These are phyloP conservation scores for Schizopygopsis malacanthus DNA, from an alignment of 2,797 vertebrate species.

Conservation along the genomic window DNA sequence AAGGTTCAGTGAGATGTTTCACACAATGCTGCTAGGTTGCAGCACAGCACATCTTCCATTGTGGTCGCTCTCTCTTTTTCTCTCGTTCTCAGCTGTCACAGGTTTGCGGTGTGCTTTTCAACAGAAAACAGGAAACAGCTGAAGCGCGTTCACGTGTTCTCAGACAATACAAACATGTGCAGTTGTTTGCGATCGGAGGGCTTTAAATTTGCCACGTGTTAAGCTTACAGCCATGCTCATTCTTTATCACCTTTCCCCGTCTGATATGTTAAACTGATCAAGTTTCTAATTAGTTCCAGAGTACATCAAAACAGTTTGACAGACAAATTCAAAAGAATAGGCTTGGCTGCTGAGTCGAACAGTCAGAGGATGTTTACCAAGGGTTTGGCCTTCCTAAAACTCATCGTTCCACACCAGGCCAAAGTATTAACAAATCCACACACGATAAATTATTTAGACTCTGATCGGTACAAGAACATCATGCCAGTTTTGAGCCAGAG, in stretches of 20 bases:
- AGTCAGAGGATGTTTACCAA: conserved; percentile 29
- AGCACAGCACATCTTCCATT: conserved; percentile 21
- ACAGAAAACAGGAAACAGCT: conserved; percentile 72
- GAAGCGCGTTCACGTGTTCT: conserved; percentile 58
- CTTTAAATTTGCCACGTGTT: conserved; percentile 62
- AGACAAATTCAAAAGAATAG: conserved; percentile 12
- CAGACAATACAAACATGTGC: conserved; percentile 56
- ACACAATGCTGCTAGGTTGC: not conserved
- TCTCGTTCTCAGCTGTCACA: conserved; percentile 17
- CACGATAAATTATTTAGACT: not conserved
- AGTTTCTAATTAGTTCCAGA: conserved; percentile 16
- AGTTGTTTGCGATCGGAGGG: conserved; percentile 42
- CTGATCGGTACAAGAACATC: not conserved
- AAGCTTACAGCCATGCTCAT: not conserved
- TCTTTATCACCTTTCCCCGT: not conserved
- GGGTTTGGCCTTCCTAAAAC: conserved; percentile 30
- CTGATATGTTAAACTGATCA: conserved; percentile 14
- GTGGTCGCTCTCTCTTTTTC: conserved; percentile 36
- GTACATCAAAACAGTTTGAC: not conserved
- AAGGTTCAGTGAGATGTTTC: conserved; percentile 7
- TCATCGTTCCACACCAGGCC: not conserved
- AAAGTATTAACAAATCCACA: conserved; percentile 27
- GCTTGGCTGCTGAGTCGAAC: not conserved
- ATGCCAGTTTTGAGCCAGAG: not conserved
- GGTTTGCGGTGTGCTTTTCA: conserved; percentile 61